Conservation (phyloP, 2,888 invertebrate species). For the Geophilus truncorum region DNA sequence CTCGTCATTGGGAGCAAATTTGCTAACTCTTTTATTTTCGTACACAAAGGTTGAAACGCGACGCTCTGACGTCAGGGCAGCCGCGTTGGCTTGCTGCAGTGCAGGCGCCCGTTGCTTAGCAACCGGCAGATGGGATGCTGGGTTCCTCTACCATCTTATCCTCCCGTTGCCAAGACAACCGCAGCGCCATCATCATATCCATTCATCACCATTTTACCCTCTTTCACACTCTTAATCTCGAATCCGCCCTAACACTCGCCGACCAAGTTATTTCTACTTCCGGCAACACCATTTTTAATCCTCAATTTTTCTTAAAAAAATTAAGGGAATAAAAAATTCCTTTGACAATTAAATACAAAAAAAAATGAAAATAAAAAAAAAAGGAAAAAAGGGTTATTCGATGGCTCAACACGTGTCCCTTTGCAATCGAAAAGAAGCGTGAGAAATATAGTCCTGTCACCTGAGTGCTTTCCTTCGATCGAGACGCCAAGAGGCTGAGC, state of each 20-base stretch:
- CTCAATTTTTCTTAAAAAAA: too few species aligned
- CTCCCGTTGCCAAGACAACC: slow-evolving; percentile 23
- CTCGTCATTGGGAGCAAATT: not conserved
- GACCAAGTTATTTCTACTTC: not conserved
- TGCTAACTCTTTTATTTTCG: not conserved
- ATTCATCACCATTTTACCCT: not conserved
- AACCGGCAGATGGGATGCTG: slow-evolving; percentile 13
- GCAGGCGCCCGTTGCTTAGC: slow-evolving; percentile 25
- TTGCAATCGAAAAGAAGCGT: not conserved
- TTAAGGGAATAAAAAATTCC: not conserved
- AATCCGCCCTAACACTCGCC: not conserved
- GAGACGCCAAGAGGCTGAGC: slow-evolving; percentile 22
- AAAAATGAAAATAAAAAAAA: not conserved
- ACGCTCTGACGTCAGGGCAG: slow-evolving; percentile 12
- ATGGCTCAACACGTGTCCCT: not conserved
- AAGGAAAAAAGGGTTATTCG: too few species aligned
- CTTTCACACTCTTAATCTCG: not conserved
- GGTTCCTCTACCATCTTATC: slow-evolving; percentile 5
- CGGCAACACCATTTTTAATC: too few species aligned
- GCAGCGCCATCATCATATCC: slow-evolving; percentile 8
- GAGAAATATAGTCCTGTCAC: not conserved
- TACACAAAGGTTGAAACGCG: slow-evolving; percentile 8
- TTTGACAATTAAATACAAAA: not conserved
- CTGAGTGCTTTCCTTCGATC: slow-evolving; percentile 7
- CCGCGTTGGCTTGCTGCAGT: slow-evolving; percentile 27